These are phyloP conservation scores for Frankliniella fusca DNA, from an alignment of 2,888 invertebrate genomes.

Conservation along the genomic window DNA sequence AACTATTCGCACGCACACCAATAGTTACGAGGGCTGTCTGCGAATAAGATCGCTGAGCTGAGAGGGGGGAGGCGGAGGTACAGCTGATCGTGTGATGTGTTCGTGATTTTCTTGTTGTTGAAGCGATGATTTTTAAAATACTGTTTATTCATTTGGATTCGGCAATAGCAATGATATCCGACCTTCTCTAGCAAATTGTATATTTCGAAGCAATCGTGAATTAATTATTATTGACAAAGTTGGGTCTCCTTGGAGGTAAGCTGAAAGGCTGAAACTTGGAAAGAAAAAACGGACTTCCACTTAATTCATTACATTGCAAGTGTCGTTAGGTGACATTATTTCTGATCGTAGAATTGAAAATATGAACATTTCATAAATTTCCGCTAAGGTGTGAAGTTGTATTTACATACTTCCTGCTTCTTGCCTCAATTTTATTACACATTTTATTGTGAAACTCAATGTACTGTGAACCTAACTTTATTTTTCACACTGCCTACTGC, in stretches of 20 bases:
- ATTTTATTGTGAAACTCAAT: background rate
- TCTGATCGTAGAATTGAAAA: no score
- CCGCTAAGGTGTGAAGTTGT: no score
- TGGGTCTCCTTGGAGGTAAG: background rate
- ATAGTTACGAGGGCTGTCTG: no score
- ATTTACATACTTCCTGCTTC: no score
- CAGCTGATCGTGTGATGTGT: slow-evolving; percentile 19
- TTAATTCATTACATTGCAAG: background rate
- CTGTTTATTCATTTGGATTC: background rate
- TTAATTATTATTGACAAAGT: background rate
- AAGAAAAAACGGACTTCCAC: background rate
- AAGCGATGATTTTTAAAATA: background rate
- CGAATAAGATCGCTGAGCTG: background rate
- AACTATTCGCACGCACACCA: no score
- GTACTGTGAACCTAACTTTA: background rate
- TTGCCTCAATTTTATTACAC: no score
- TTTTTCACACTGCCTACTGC: background rate
- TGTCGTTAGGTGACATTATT: background rate
- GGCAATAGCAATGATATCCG: no score
- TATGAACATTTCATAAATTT: no score
- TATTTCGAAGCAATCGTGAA: background rate
- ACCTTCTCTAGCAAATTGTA: background rate
- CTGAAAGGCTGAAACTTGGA: background rate
- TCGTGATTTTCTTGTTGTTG: background rate
- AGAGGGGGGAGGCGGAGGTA: background rate